Evolutionary conservation across 1,140 invertebrate genomes (phyloP).

Genomic region (Drosophila orena): DNA sequence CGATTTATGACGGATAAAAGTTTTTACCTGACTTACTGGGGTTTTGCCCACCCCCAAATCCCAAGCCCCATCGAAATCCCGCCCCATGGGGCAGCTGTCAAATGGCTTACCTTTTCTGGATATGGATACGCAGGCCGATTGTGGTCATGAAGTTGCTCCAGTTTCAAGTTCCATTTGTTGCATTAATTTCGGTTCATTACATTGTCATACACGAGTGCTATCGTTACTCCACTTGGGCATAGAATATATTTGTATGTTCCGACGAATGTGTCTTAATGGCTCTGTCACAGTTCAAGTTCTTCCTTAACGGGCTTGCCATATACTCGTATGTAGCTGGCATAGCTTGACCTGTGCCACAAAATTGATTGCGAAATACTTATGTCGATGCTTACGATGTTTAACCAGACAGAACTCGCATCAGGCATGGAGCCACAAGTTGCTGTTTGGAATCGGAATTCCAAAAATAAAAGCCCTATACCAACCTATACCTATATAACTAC

Average conservation of each 20-base stretch:
- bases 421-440: constrained; percentile 33
- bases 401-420: constrained; percentile 58
- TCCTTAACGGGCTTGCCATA: constrained; percentile 38
- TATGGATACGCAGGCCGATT: constrained; percentile 20
- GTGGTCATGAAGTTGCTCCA: constrained; percentile 56
- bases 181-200: constrained; percentile 79
- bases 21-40: constrained; percentile 72
- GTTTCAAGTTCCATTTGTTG: constrained; percentile 68
- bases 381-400: constrained; percentile 64
- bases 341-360: constrained; percentile 67
- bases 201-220: constrained; percentile 68
- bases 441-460: constrained; percentile 17
- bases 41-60: background rate
- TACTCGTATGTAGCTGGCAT: background rate
- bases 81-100: constrained; percentile 24
- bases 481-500: background rate
- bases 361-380: constrained; percentile 71
- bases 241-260: constrained; percentile 20
- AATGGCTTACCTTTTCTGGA: constrained; percentile 36
- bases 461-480: constrained; percentile 14
- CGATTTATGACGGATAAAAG: constrained; percentile 76
- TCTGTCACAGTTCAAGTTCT: constrained; percentile 67
- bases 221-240: constrained; percentile 19
- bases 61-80: constrained; percentile 4
- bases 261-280: constrained; percentile 40